These are phyloP conservation scores for Daktulosphaira vitifoliae DNA, from an alignment of 1,140 invertebrate genomes.

Conservation along the genomic window DNA sequence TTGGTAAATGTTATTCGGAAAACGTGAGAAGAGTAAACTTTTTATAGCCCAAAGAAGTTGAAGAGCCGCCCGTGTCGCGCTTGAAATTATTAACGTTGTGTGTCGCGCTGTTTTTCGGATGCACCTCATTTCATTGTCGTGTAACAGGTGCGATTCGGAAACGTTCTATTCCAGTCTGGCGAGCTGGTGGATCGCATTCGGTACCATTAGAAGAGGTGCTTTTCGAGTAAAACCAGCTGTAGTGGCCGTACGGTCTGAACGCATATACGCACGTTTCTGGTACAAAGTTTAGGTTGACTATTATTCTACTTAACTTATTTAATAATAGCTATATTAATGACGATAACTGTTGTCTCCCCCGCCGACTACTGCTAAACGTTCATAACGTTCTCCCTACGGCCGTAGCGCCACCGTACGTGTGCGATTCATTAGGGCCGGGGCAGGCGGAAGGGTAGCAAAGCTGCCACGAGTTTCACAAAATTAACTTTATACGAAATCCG, in stretches of 20 bases:
- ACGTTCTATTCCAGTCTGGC: neutral
- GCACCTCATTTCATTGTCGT: neutral
- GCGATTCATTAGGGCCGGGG: no score
- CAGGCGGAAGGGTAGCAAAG: no score
- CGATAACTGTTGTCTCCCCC: constrained; percentile 15
- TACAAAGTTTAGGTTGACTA: neutral
- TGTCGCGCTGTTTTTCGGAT: neutral
- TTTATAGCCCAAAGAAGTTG: neutral
- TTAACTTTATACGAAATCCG: no score
- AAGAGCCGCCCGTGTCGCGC: constrained; percentile 13
- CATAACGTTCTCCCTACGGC: neutral
- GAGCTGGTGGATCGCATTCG: no score
- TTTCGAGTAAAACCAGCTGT: no score
- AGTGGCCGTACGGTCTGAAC: no score
- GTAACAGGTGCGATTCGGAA: constrained; percentile 21
- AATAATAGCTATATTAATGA: constrained; percentile 13
- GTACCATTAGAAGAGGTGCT: no score
- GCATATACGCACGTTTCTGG: no score
- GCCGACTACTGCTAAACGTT: neutral
- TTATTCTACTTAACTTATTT: constrained; percentile 20
- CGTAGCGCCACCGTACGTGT: neutral
- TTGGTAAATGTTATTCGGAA: constrained; percentile 23
- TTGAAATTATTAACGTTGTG: constrained; percentile 18
- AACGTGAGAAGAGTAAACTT: constrained; percentile 29
- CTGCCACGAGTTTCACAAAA: no score